These are phyloP conservation scores for Epistrophella euchroma DNA, from an alignment of 2,888 invertebrate species.

Conservation along the genomic window DNA sequence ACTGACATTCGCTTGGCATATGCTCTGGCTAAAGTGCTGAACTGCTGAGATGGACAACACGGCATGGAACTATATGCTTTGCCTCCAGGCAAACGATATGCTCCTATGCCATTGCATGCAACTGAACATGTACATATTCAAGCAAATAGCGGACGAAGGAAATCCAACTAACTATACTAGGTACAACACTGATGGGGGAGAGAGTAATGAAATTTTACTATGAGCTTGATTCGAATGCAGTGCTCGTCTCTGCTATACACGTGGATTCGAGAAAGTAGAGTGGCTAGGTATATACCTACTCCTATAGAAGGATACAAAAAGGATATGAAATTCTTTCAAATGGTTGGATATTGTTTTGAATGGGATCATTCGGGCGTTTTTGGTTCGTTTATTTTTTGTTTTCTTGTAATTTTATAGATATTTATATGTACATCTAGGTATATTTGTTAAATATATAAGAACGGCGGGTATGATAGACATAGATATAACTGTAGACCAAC, in stretches of 20 bases:
- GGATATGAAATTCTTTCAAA: slow-evolving; percentile 75
- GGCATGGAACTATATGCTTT: slow-evolving; percentile 17
- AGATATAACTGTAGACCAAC: not conserved
- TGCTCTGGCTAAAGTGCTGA: slow-evolving; percentile 47
- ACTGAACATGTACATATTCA: slow-evolving; percentile 26
- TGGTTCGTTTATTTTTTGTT: slow-evolving; percentile 10
- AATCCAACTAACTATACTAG: slow-evolving; percentile 1
- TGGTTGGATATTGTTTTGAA: slow-evolving; percentile 75
- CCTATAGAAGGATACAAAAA: slow-evolving; percentile 14
- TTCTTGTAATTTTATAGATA: slow-evolving; percentile 3
- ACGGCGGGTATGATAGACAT: not conserved
- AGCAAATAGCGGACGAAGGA: not conserved
- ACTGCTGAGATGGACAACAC: slow-evolving; percentile 65
- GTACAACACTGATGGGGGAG: not conserved
- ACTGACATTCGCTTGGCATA: slow-evolving; percentile 68
- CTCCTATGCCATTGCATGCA: slow-evolving; percentile 1
- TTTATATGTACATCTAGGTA: not conserved
- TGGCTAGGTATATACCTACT: not conserved
- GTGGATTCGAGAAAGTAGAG: not conserved
- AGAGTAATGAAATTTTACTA: slow-evolving; percentile 72
- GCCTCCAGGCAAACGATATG: slow-evolving; percentile 42
- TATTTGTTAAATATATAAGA: not conserved
- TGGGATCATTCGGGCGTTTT: slow-evolving; percentile 70
- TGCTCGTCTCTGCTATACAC: slow-evolving; percentile 5
- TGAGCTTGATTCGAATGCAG: slow-evolving; percentile 64